These are phyloP conservation scores for Drosophila atroscutellata DNA, from an alignment of 2,888 invertebrate genomes.

Conservation along the genomic window DNA sequence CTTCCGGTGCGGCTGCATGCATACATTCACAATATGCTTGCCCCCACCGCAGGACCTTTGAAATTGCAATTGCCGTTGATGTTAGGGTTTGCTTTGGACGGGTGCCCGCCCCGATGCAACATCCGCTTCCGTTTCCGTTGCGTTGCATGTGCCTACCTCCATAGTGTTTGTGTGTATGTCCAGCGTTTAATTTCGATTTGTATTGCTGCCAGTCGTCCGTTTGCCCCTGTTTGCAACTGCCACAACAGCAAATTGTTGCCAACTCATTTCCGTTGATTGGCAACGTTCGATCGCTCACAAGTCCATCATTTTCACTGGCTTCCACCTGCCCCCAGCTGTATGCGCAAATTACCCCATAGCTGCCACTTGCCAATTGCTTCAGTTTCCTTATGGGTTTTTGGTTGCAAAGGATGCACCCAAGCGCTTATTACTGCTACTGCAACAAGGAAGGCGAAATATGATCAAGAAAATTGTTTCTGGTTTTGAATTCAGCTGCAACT, in stretches of 20 bases:
- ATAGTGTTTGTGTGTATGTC: conserved; percentile 20
- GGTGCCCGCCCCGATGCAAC: conserved; percentile 45
- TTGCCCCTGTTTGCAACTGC: conserved; percentile 24
- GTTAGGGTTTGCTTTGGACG: conserved; percentile 28
- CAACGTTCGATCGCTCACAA: conserved; percentile 30
- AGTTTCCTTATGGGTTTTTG: not conserved
- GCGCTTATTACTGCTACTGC: not conserved
- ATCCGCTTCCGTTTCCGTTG: conserved; percentile 59
- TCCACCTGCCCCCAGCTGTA: not conserved
- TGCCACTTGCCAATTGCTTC: not conserved
- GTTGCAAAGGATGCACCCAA: not conserved
- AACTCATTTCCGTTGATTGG: conserved; percentile 58
- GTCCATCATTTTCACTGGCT: conserved; percentile 14
- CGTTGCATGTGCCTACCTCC: conserved; percentile 36
- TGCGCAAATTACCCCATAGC: not conserved
- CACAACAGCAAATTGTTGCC: conserved; percentile 48
- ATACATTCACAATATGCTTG: conserved; percentile 26
- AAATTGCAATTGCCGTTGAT: conserved; percentile 44
- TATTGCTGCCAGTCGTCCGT: conserved; percentile 33
- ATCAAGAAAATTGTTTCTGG: not conserved
- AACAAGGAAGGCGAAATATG: not conserved
- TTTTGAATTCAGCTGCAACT: not conserved
- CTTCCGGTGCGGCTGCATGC: not conserved
- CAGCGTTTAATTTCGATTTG: conserved; percentile 55
- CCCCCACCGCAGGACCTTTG: conserved; percentile 24